Conservation (phyloP, 2,888 invertebrate genomes). For the Dichetophora obliterata region DNA sequence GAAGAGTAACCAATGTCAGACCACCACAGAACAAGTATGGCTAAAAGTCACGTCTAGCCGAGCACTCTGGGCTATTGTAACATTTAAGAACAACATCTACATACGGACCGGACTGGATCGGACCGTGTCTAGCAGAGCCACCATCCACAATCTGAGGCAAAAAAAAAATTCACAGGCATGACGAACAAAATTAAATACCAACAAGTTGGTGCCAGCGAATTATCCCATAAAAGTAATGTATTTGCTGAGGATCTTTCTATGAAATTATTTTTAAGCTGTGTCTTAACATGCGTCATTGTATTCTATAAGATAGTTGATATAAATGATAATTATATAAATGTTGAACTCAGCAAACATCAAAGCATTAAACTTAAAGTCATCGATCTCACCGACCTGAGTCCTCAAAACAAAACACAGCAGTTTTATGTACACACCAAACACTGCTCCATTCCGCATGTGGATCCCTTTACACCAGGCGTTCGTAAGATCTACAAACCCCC, state of each 20-base stretch:
- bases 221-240: not conserved
- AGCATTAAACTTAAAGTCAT: not conserved
- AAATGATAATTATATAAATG: not conserved
- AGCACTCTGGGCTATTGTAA: no score
- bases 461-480: conserved; percentile 72
- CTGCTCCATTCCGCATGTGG: conserved; percentile 75
- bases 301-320: not conserved
- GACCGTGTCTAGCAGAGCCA: no score
- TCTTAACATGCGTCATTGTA: not conserved
- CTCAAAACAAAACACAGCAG: conserved; percentile 30
- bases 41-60: no score
- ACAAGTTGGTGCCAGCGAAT: not conserved
- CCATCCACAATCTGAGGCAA: no score
- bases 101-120: no score
- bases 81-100: no score
- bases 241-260: not conserved
- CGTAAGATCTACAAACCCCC: conserved; percentile 70
- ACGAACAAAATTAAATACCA: not conserved
- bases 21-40: no score
- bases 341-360: not conserved
- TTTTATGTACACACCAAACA: conserved; percentile 71
- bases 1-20: no score
- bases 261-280: not conserved
- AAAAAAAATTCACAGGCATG: not conserved
- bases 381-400: not conserved